phyloP scores from a whole-genome alignment of 53 echinoderm and acorn worm species.

The Glandiceps talaboti region DNA sequence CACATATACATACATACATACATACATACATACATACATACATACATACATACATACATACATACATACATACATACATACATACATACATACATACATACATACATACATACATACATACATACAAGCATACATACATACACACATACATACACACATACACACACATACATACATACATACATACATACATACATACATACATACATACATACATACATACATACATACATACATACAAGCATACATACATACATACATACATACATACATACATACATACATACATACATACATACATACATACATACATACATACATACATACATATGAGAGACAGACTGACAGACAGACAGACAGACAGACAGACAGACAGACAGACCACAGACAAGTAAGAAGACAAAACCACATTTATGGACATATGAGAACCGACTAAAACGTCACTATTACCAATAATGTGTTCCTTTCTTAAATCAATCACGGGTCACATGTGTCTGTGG shows the following conservation, averaged over 20 bases:
- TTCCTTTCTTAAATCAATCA: no score
- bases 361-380: background rate
- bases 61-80: background rate
- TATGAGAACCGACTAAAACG: no score
- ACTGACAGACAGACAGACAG: background rate
- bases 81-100: background rate
- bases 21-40: background rate
- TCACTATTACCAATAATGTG: no score
- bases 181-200: background rate
- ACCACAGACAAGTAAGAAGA: no score
- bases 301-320: background rate
- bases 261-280: background rate
- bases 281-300: background rate
- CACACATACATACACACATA: background rate
- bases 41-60: background rate
- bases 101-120: background rate
- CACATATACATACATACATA: background rate
- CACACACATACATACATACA: background rate
- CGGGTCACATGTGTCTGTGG: no score
- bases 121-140: background rate
- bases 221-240: background rate
- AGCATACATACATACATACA: background rate
- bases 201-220: background rate
- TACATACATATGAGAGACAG: background rate
- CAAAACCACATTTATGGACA: no score